Conservation (phyloP, 2,888 invertebrate genomes). For the Apomyelois bistriatella region DNA sequence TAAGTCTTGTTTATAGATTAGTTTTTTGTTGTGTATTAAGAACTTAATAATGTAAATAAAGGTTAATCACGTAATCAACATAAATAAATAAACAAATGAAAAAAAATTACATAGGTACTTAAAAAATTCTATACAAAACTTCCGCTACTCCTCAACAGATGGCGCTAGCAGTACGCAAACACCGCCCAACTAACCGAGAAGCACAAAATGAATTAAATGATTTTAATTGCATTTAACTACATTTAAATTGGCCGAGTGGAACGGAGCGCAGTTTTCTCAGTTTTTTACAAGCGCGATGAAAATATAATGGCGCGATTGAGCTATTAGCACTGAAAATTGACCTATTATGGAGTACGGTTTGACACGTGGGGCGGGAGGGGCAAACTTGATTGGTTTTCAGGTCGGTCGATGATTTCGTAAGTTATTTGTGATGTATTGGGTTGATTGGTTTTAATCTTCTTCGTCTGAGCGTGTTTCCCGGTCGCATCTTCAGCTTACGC, state of each 20-base stretch:
- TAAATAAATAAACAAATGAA: background rate
- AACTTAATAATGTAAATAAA: too few species aligned
- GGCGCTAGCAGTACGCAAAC: slow-evolving; percentile 34
- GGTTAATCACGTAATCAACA: too few species aligned
- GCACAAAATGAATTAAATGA: slow-evolving; percentile 30
- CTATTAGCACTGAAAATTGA: slow-evolving; percentile 16
- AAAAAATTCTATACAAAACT: slow-evolving; percentile 7
- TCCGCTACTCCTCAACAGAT: slow-evolving; percentile 58
- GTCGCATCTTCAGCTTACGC: too few species aligned
- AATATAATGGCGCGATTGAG: slow-evolving; percentile 1
- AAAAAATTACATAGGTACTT: background rate
- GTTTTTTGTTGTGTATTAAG: too few species aligned
- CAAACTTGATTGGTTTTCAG: background rate
- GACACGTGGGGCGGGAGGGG: background rate
- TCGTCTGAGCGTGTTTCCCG: too few species aligned
- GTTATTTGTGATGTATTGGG: background rate
- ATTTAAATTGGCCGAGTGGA: slow-evolving; percentile 26
- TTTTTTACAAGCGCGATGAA: slow-evolving; percentile 6
- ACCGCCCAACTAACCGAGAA: slow-evolving; percentile 1
- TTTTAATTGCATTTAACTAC: slow-evolving; percentile 52
- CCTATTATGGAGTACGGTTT: slow-evolving; percentile 12
- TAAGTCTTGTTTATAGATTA: too few species aligned
- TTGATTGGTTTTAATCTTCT: background rate
- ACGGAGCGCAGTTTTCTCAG: slow-evolving; percentile 11
- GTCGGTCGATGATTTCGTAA: background rate